Evolutionary conservation across 2,113 vertebrate genomes (phyloP).

Genomic region (Albula goreensis): DNA sequence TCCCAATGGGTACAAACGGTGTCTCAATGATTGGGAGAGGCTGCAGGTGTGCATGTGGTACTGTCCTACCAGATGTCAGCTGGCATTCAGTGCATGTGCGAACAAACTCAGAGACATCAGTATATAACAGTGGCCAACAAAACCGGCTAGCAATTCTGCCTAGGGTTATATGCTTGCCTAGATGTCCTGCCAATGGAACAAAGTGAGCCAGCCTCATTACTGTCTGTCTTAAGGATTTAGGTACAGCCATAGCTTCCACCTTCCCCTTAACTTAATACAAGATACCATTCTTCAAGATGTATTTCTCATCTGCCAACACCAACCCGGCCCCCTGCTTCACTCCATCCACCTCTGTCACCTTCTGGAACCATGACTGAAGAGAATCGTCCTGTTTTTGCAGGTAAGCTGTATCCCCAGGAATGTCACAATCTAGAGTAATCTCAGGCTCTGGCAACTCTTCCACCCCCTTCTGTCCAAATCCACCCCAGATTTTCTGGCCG

Average conservation of each 20-base stretch:
- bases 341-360: constrained; percentile 15
- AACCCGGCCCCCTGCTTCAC: neutral
- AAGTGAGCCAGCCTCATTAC: neutral
- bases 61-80: neutral
- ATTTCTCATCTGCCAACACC: neutral
- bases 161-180: constrained; percentile 7
- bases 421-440: neutral
- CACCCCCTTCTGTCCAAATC: neutral
- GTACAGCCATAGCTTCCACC: neutral
- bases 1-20: neutral
- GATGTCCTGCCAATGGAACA: neutral
- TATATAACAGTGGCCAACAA: neutral
- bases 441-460: neutral
- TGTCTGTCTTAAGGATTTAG: neutral
- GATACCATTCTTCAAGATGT: constrained; percentile 9
- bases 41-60: neutral
- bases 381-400: constrained; percentile 20
- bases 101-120: neutral
- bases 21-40: constrained; percentile 5
- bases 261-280: constrained; percentile 13
- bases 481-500: neutral
- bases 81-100: neutral
- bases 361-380: constrained; percentile 17
- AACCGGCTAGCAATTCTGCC: neutral
- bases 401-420: constrained; percentile 2